Evolutionary conservation across 2,113 vertebrate genomes (phyloP), one percentile per base, ranked within the genome.

Genomic region (Corydoras sp.): DNA sequence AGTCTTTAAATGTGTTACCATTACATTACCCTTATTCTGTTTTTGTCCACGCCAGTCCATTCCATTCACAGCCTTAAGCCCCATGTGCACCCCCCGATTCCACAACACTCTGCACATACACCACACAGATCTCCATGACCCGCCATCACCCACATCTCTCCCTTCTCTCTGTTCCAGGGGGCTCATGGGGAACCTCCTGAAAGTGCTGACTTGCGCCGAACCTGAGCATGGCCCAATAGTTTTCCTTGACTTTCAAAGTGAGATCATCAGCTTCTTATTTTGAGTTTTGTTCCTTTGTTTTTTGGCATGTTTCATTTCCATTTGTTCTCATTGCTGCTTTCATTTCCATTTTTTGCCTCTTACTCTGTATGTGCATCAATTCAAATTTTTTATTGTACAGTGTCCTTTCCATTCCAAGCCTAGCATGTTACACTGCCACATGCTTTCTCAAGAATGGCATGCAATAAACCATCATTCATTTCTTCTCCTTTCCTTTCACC

Each of bases 201-300:
- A 94, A 94, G 92, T 94, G 90, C 92, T 94, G 92, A 90, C 93
- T 93, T 94, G 92, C 91, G 86, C 89, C 90, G 92, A 95, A 81
- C 92, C 94, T 93, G 93, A 95, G 91, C 93, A 93, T 92, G 92
- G 94, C 90, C 92, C 90, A 91, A 95, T 93, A 91, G 90, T 96
- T 96, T 94, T 92, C 93, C 94, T 96, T 95, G 94, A 94, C 94
- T 95, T 95, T 95, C 93, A 95, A 95, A 90, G 93, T 96, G 94
- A 96, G 94, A 92, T 90, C 91, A 91, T 91, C 83, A 81, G 85
- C 88, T 92, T 90, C 81, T 91, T 88, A 82, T 88, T 86, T 87
- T 68, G 49, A 76, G 76, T 61, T 80, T 77, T 79, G 86, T 85
- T 86, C 87, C 81, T 79, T 84, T 88, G 87, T 79, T 77, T 85